Evolutionary conservation across 2,797 vertebrate genomes (phyloP).

Genomic region (Rallus crepitans): DNA sequence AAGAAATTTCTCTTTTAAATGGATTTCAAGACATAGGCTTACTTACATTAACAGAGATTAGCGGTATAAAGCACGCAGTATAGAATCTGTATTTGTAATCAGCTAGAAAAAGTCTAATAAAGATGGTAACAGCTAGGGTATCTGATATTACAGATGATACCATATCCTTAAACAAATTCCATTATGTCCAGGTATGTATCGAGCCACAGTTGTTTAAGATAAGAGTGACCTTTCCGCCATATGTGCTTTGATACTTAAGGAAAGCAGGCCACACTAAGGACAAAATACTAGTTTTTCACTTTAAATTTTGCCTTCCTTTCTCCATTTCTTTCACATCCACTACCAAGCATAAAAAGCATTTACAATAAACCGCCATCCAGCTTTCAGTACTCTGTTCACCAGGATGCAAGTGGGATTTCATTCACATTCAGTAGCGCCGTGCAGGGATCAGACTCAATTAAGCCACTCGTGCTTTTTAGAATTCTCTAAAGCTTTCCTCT

Average conservation of each 20-base stretch:
- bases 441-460: conserved; percentile 57
- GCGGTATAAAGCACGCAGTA: neutral
- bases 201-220: conserved; percentile 25
- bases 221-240: conserved; percentile 21
- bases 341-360: neutral
- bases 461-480: conserved; percentile 3
- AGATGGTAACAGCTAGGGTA: conserved; percentile 13
- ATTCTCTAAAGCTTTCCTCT: conserved; percentile 64
- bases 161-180: conserved; percentile 19
- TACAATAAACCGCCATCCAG: neutral
- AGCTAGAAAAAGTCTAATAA: neutral
- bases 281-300: conserved; percentile 34
- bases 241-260: conserved; percentile 6
- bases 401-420: neutral
- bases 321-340: neutral
- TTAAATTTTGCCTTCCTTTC: neutral
- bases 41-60: neutral
- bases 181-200: conserved; percentile 1
- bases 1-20: neutral
- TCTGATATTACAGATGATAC: conserved; percentile 26
- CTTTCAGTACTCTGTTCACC: conserved; percentile 5
- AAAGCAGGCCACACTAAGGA: conserved; percentile 34
- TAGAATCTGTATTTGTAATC: neutral
- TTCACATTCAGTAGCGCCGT: neutral
- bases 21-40: neutral